Conservation (phyloP, 1,140 invertebrate species). For the Bombyx mori region DNA sequence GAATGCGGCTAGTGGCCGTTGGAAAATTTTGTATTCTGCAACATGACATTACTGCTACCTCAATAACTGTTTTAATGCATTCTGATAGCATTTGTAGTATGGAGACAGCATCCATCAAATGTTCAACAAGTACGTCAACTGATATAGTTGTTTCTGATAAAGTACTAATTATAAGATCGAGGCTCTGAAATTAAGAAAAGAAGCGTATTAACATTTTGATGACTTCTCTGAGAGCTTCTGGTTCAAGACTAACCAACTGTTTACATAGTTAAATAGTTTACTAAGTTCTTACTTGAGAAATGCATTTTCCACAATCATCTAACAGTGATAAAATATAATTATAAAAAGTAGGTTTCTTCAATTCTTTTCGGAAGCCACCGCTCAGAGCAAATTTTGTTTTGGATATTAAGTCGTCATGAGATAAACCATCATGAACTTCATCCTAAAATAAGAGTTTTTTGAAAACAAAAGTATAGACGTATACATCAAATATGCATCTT, state of each 20-base stretch:
- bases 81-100: conserved; percentile 36
- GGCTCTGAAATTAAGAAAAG: conserved; percentile 26
- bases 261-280: background rate
- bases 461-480: too few relatives aligned
- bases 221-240: too few relatives aligned
- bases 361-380: conserved; percentile 5
- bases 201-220: background rate
- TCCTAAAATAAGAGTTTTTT: too few relatives aligned
- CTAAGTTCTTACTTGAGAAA: conserved; percentile 30
- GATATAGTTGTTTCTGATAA: conserved; percentile 21
- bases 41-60: conserved; percentile 30
- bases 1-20: conserved; percentile 34
- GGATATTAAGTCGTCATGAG: conserved; percentile 25
- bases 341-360: conserved; percentile 16
- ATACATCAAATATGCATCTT: too few relatives aligned
- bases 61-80: conserved; percentile 34
- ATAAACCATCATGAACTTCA: background rate
- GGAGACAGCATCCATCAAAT: conserved; percentile 32
- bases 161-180: conserved; percentile 26
- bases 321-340: conserved; percentile 25
- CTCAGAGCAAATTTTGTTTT: conserved; percentile 24
- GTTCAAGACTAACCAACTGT: too few relatives aligned
- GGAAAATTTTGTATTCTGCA: conserved; percentile 36
- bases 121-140: conserved; percentile 16
- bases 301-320: conserved; percentile 32